Evolutionary conservation across 2,797 vertebrate species (phyloP), one percentile per base, ranked within the genome.

Genomic region (Clarias laeviceps): DNA sequence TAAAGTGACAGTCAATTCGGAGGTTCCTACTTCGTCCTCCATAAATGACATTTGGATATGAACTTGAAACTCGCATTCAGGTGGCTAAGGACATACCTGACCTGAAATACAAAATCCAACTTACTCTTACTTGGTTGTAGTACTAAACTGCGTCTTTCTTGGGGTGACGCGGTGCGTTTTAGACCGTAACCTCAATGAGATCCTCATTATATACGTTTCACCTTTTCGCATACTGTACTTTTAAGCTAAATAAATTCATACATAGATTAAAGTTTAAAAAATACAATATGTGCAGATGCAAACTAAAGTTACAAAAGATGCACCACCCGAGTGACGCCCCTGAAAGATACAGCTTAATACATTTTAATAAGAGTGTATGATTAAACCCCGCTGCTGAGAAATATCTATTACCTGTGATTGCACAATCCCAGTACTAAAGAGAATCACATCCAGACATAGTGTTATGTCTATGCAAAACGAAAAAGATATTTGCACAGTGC

Each of bases 341-440:
- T 1, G 9, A 80, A 80, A 66, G 18, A 32, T 54, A 14, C 62
- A 81, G 79, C 54, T 50, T 81, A 81, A 66, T 66, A 54, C 79
- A n/a, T 11, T 40, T 20, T 17, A 45, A 9, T 22, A 15, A 61
- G 56, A 82, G 61, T 17, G 32, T 50, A 82, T 1, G 54, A 61
- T 57, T 59, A 29, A 76, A 68, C 77, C 72, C 54, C 37, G 32
- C 80, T 66, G 50, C 84, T 77, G 80, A 82, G 76, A 27, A 81
- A 32, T 40, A 62, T 80, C 66, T 1, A 56, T 61, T 59, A 54
- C 57, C 76, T 74, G 76, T 77, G 54, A 87, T 87, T 87, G 86
- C 86, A 87, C 86, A 76, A 34, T 82, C 86, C 86, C 86, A 81
- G 37, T 70, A 81, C 56, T 79, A 78, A 78, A 74, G 56, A 12